A percentile compares a stretch with the other conserved stretches of the same genome.
Conservation (phyloP, 1,140 invertebrate genomes). For the Pseudomyrmex sp. region DNA sequence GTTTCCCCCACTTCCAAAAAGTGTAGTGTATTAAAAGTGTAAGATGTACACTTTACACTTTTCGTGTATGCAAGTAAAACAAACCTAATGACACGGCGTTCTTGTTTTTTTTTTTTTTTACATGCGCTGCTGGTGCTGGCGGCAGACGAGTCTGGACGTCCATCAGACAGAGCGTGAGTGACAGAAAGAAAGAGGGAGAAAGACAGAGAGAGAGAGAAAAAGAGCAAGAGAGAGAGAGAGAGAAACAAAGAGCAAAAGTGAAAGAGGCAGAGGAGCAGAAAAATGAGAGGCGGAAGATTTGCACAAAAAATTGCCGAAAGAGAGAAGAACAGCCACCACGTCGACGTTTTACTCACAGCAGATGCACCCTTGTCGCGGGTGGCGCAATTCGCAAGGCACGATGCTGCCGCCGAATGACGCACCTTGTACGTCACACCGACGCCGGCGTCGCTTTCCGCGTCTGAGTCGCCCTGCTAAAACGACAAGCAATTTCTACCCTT, state of each 20-base stretch:
- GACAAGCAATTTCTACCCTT: slow-evolving; percentile 83
- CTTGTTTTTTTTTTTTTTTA: neutral
- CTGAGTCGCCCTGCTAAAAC: slow-evolving; percentile 84
- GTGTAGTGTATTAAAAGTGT: too few species aligned
- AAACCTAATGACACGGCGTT: slow-evolving; percentile 25
- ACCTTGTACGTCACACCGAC: slow-evolving; percentile 84
- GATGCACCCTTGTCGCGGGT: slow-evolving; percentile 83
- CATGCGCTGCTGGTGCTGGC: slow-evolving; percentile 63
- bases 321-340: slow-evolving; percentile 56
- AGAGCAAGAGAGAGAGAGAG: slow-evolving; percentile 36
- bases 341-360: slow-evolving; percentile 82
- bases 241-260: slow-evolving; percentile 31
- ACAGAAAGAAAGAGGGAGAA: neutral
- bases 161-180: slow-evolving; percentile 29
- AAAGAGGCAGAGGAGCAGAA: neutral
- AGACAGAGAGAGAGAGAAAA: slow-evolving; percentile 26
- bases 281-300: neutral
- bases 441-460: slow-evolving; percentile 83
- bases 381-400: slow-evolving; percentile 84
- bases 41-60: too few species aligned
- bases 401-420: slow-evolving; percentile 83
- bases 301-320: slow-evolving; percentile 13
- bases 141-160: slow-evolving; percentile 51
- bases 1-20: too few species aligned
- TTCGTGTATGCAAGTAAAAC: too few species aligned